Base-by-base conservation (phyloP, 2,113 vertebrate genomes). In the Numenius arquata region DNA sequence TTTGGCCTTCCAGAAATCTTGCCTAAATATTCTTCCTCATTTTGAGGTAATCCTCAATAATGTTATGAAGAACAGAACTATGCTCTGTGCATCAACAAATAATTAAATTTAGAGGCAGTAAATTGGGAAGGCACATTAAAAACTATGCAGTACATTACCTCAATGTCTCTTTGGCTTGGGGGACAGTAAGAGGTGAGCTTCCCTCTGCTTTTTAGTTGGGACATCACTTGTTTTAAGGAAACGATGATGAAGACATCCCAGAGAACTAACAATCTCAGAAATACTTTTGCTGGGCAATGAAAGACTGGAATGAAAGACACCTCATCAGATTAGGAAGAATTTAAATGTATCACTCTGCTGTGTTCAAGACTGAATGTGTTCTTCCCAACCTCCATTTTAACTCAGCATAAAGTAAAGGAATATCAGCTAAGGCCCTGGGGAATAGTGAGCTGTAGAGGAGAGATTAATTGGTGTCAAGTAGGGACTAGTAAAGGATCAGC, bases 381-480 rank as follows among this genome's bases (percentile, higher is more conserved):
- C 88, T 94, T 68, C 65, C n/a, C 47, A 87, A 80, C 20, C 15
- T 93, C 48, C 18, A 77, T 90, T 96, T 96, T 77, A 93, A 94
- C 2, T 3, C 71, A 86, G 67, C 41, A 83, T 62, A 87, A 95
- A 95, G 47, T 81, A 80, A 79, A 87, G 62, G 61, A 92, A 75
- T 89, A 96, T 58, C 52, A 79, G 50, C 61, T 63, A 89, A 82
- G 70, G 92, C 95, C 95, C 55, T 12, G 2, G 74, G 95, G 81
- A 75, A 95, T 65, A 95, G 95, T 74, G 88, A 90, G 12, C 38
- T 76, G 63, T 66, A 92, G 96, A 95, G 83, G 58, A 97, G 80
- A 97, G 91, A 97, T 98, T 98, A 98, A 98, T 98, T 98, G 98
- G 96, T 98, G 97, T 98, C 98, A 98, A 98, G 97, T 96, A 97